Evolutionary conservation across 2,797 vertebrate species (phyloP).

Genomic region (Gambusia yucatana): DNA sequence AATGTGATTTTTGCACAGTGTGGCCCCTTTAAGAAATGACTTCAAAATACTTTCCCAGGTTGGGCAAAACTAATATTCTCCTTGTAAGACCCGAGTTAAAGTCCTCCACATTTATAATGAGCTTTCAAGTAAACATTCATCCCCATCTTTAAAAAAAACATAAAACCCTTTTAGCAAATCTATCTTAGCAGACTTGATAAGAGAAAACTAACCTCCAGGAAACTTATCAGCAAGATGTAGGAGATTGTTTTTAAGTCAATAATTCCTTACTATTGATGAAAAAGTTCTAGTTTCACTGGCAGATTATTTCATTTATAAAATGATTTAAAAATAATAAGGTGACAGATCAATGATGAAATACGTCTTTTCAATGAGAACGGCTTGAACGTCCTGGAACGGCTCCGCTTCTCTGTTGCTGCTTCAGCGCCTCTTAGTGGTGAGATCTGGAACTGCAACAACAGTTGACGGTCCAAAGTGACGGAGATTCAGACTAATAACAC

Average conservation of each 20-base stretch:
- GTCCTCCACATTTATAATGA: background rate
- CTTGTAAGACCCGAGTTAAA: background rate
- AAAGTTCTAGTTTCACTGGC: too few relatives aligned
- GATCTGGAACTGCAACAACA: constrained; percentile 23
- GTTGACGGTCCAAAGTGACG: too few relatives aligned
- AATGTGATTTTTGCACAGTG: too few relatives aligned
- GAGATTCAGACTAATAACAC: background rate
- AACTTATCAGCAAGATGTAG: too few relatives aligned
- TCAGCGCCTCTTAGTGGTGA: constrained; percentile 52
- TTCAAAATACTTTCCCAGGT: background rate
- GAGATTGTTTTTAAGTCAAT: too few relatives aligned
- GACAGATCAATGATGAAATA: constrained; percentile 88
- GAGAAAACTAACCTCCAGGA: too few relatives aligned
- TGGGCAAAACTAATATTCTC: background rate
- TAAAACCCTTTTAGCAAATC: background rate
- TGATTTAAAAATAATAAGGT: too few relatives aligned
- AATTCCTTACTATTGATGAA: too few relatives aligned
- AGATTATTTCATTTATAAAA: too few relatives aligned
- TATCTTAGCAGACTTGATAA: too few relatives aligned
- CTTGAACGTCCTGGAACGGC: constrained; percentile 85
- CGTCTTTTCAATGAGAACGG: constrained; percentile 86
- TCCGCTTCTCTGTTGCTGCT: constrained; percentile 77
- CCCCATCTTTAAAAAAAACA: background rate
- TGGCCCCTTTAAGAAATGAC: background rate
- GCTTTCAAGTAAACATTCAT: background rate